These are phyloP conservation scores for Dendrolimus kikuchii DNA, from an alignment of 1,140 invertebrate species.

Conservation along the genomic window DNA sequence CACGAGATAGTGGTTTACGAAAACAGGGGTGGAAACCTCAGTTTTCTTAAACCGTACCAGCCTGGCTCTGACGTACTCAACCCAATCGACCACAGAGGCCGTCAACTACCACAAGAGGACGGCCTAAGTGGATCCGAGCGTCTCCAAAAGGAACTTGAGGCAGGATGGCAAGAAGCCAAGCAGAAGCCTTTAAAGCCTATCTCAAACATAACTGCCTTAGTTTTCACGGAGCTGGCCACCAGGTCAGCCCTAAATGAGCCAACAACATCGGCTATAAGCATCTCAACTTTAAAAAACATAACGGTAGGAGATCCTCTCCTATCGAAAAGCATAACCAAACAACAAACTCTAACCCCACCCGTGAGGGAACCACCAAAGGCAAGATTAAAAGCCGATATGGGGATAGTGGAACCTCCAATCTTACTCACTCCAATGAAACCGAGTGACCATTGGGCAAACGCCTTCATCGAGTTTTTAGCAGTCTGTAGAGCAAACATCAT, in stretches of 20 bases:
- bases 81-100: conserved; percentile 6
- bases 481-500: background rate
- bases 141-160: background rate
- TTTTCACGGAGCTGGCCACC: background rate
- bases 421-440: background rate
- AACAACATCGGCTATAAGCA: background rate
- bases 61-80: background rate
- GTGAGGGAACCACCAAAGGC: background rate
- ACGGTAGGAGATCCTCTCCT: background rate
- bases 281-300: background rate
- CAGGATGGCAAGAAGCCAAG: too few relatives aligned
- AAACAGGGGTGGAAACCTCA: conserved; percentile 14
- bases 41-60: conserved; percentile 4
- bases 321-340: background rate
- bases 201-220: too few relatives aligned
- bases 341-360: background rate
- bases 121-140: too few relatives aligned
- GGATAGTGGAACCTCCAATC: background rate
- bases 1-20: conserved; percentile 19
- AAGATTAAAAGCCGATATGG: background rate
- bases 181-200: too few relatives aligned
- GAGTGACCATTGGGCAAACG: background rate
- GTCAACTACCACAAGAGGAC: conserved; percentile 5
- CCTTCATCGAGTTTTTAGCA: conserved; percentile 1
- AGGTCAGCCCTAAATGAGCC: background rate